Evolutionary conservation across 2,797 vertebrate species (phyloP), one percentile per base, ranked within the genome.

Genomic region (Darevskia mixta): DNA sequence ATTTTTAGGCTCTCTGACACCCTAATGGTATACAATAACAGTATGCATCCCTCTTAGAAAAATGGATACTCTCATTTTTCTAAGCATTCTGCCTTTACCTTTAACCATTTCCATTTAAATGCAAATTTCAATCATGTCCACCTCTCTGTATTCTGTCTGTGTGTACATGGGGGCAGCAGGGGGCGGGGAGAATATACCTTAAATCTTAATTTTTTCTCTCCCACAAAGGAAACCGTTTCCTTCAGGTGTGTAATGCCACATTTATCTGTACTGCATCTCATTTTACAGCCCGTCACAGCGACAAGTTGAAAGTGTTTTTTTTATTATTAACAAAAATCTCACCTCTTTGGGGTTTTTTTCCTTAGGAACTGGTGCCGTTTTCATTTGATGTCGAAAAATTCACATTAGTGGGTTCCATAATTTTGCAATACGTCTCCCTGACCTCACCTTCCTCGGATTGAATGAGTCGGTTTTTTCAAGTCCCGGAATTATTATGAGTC

Each of bases 81-180:
- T 96, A 96, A 97, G 97, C 96, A 94, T 89, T 92, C 93, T 94
- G 94, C 88, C 96, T 96, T 97, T 97, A 95, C 96, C 95, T 96
- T 96, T 96, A 95, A 96, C 96, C 95, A 94, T 95, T 97, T 97
- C 96, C 93, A 97, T 97, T 97, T 97, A 97, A 97, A 97, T 97
- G 97, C 96, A 97, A 97, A 97, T 97, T 97, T 97, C 96, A 96
- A 96, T 97, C 96, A 96, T 96, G 96, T 96, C 95, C 96, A 97
- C 94, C 92, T 94, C 94, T 96, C 94, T 95, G 92, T 95, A 92
- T 94, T 96, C 90, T 93, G 92, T 84, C 72, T 15, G 11, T 83
- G 73, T 69, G 29, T 82, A 41, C 17, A 32, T 82, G 55, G 25
- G 43, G 43, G 20, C 35, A 11, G 73, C 5, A n/a, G 10, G 17